Evolutionary conservation across 2,113 vertebrate genomes (phyloP), one percentile per base, ranked within the genome.

Genomic region (Sterrhoptilus dennistouni): DNA sequence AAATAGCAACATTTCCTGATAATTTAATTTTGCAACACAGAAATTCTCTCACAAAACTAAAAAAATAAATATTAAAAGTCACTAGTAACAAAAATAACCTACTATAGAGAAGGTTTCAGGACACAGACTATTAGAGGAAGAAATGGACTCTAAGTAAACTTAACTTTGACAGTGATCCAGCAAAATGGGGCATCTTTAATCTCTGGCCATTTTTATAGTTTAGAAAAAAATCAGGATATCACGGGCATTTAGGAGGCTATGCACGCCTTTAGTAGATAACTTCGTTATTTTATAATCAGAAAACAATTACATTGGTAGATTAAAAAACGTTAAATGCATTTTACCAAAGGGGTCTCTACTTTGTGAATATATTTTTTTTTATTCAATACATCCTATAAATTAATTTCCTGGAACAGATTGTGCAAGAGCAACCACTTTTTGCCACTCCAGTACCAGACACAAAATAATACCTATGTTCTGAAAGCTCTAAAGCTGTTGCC

Each of bases 361-460:
- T 71, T 18, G 25, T 76, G 94, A 76, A 82, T 63, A 5, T n/a
- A 4, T 38, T 69, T 87, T 91, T 91, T 87, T 72, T 47, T 18
- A 83, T 70, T 95, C 25, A 71, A 6, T 82, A 57, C 70, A 87
- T 91, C 92, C 95, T 96, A 95, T 92, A 91, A 90, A 90, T 90
- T n/a, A 4, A 61, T 85, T 35, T 93, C 82, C 92, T 95, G 89
- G 18, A 89, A 94, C 57, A 96, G 83, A 93, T 42, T 97, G 82
- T 91, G 81, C 77, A 91, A 69, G 63, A 95, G 33, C 59, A 80
- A 88, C 49, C 75, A 52, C 47, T 69, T 95, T 92, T 74, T 38
- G 76, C 29, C 77, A 75, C 38, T 91, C 40, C 83, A 76, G 60
- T 56, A 75, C 52, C 77, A 59, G 76, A 91, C 69, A 84, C 50